Evolutionary conservation across 2,797 vertebrate genomes (phyloP), one percentile per base, ranked within the genome.

Genomic region (Onychomys leucogaster): DNA sequence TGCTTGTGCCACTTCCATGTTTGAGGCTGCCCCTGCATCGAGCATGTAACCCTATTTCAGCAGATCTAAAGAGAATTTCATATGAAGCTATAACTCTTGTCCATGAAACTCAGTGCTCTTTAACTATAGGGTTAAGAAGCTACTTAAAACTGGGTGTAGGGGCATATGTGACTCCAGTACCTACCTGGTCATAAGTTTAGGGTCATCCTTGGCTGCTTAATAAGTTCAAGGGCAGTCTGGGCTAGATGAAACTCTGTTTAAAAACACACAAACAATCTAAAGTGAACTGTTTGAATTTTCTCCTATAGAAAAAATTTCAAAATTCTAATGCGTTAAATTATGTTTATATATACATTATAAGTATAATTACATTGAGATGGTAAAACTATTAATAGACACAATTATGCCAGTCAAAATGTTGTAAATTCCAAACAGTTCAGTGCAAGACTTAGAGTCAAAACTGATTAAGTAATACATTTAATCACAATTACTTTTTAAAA

Each of bases 401-500:
- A 9, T 84, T 95, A 25, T 14, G 27, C 86, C 76, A 63, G n/a
- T 61, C 46, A 91, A 91, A 46, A 80, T 61, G 41, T 41, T 96
- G 12, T 67, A 91, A 90, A 41, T 84, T 86, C 32, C 83, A 73
- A 67, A 82, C 12, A 87, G 57, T 93, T 90, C 80, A 57, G 1
- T 81, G 61, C 27, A 84, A 76, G 32, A 76, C 88, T 76, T 77
- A 87, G 76, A 93, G 76, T 93, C 76, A 95, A 81, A 82, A 67
- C 89, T 93, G 12, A 25, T 49, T 61, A 91, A 94, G 17, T 83
- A 67, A 17, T 93, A n/a, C 67, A 46, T 71, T 87, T 91, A 83
- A 29, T 49, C 29, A 32, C 21, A 77, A 43, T 92, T 95, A 46
- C 19, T 91, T 95, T 57, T 83, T 90, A 71, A 89, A 75, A 75